Evolutionary conservation across 2,888 invertebrate genomes (phyloP).

Genomic region (Colletes collaris): DNA sequence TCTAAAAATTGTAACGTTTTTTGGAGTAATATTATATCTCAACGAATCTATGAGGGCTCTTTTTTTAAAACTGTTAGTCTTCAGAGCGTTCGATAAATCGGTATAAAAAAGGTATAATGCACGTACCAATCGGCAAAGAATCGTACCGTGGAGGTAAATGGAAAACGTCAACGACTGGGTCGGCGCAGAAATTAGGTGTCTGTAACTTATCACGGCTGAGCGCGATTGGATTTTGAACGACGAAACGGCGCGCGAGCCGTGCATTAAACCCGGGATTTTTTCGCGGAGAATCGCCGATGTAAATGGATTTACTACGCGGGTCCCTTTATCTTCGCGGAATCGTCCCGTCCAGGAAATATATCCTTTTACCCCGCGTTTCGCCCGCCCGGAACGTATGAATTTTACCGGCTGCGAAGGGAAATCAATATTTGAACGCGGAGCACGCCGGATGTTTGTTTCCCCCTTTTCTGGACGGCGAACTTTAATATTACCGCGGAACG

Average conservation of each 20-base stretch:
- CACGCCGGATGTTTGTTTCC: neutral
- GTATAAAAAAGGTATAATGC: too few relatives aligned
- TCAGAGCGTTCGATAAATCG: too few relatives aligned
- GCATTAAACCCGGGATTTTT: constrained; percentile 41
- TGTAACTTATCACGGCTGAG: constrained; percentile 20
- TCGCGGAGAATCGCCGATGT: constrained; percentile 32
- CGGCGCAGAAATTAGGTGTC: constrained; percentile 44
- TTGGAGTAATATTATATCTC: too few relatives aligned
- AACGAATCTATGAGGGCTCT: too few relatives aligned
- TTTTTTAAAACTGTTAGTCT: too few relatives aligned
- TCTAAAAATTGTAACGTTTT: too few relatives aligned
- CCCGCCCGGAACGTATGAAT: neutral
- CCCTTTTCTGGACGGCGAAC: neutral
- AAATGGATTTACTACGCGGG: constrained; percentile 45
- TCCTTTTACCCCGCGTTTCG: neutral
- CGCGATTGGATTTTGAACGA: constrained; percentile 31
- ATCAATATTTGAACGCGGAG: neutral
- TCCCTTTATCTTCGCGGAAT: constrained; percentile 23
- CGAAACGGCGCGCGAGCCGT: constrained; percentile 7
- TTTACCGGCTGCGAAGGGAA: neutral
- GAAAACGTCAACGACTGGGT: too few relatives aligned
- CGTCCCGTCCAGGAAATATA: constrained; percentile 6
- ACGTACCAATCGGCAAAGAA: too few relatives aligned
- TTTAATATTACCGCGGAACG: too few relatives aligned
- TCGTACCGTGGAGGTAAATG: too few relatives aligned